Evolutionary conservation across 2,797 vertebrate species (phyloP).

Genomic region (Enteromius argenteus): DNA sequence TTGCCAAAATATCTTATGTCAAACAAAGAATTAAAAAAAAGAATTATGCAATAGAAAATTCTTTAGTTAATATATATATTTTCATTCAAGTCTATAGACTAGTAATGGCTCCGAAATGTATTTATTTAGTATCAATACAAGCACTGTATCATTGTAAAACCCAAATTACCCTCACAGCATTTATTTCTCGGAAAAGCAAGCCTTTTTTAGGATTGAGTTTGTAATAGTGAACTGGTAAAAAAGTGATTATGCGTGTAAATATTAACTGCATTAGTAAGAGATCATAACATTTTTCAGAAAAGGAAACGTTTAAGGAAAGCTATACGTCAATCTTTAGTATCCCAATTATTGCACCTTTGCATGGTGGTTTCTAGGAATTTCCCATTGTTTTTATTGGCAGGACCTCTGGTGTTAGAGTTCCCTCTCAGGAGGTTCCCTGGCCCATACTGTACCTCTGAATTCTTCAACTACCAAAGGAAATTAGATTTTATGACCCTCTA

Average conservation of each 20-base stretch:
- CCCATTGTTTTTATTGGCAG: conserved; percentile 59
- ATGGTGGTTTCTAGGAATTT: conserved; percentile 49
- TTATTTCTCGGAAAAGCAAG: conserved; percentile 4
- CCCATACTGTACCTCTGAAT: conserved; percentile 60
- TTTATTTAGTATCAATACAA: neutral
- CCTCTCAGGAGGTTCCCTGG: conserved; percentile 60
- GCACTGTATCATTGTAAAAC: neutral
- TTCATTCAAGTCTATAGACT: neutral
- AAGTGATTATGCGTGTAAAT: neutral
- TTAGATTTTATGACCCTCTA: conserved; percentile 68
- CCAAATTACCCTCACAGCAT: too few species aligned
- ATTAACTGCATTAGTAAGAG: neutral
- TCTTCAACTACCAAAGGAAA: conserved; percentile 71
- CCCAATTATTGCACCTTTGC: conserved; percentile 40
- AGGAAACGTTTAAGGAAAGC: neutral
- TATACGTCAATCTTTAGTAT: conserved; percentile 37
- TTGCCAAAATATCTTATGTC: neutral
- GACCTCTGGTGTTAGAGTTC: conserved; percentile 38
- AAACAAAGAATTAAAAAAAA: neutral
- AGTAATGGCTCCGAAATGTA: neutral
- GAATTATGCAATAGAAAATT: neutral
- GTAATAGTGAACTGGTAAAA: neutral
- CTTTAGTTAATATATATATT: neutral
- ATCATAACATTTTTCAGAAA: conserved; percentile 1
- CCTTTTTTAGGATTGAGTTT: neutral